Percentiles rank a stretch among this genome's conserved stretches.
phyloP scores from a whole-genome alignment of 2,113 vertebrate species.

The Caretta caretta region DNA sequence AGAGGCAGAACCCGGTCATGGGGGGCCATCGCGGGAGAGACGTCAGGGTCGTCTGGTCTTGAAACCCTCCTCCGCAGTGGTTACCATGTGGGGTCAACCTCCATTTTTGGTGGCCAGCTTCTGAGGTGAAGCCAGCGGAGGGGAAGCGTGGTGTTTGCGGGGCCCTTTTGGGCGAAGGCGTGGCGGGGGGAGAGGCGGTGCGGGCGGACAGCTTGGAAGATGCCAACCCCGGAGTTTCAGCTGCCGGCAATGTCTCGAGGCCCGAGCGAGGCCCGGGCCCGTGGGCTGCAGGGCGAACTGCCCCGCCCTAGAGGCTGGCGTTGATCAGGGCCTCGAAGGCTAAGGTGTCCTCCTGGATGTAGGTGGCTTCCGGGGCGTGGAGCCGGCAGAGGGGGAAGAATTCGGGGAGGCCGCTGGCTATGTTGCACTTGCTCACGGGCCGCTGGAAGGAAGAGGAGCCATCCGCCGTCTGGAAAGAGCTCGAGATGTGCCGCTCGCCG shows the following conservation, averaged over 20 bases:
- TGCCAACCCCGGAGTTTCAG: neutral
- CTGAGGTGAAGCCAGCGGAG: neutral
- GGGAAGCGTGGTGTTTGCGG: rapidly evolving
- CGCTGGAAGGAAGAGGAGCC: constrained; percentile 78
- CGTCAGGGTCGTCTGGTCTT: neutral
- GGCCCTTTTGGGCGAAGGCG: neutral
- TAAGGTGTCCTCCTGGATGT: constrained; percentile 76
- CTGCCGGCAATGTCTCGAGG: neutral
- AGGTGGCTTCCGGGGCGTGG: constrained; percentile 60
- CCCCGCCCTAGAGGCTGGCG: constrained; percentile 21
- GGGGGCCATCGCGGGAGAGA: neutral
- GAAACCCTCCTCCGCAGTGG: neutral
- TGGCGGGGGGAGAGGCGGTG: neutral
- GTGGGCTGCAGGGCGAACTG: rapidly evolving
- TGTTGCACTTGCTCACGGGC: constrained; percentile 75
- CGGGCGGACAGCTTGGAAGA: neutral
- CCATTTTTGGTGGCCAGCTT: neutral
- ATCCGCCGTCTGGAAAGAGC: constrained; percentile 76
- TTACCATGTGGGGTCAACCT: neutral
- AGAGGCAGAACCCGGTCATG: neutral
- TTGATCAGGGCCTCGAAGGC: constrained; percentile 80
- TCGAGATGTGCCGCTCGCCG: constrained; percentile 74
- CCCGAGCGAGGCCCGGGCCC: neutral
- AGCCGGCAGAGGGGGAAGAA: constrained; percentile 77
- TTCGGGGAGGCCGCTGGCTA: constrained; percentile 81